Percentiles rank a stretch among this genome's conserved stretches.
Evolutionary conservation across 2,888 invertebrate genomes (phyloP).

Genomic region (Apeira syringaria): DNA sequence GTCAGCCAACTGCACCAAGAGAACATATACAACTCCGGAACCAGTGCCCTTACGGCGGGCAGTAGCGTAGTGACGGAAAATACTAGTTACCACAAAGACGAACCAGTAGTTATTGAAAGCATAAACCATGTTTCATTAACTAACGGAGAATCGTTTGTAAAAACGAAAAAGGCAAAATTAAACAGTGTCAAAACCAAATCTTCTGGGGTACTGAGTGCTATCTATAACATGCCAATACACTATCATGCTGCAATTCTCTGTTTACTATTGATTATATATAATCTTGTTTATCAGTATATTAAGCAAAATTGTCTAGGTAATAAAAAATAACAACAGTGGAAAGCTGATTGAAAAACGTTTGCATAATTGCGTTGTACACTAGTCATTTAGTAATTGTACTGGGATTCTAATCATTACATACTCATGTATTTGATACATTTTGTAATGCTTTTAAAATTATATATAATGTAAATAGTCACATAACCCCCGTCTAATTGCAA

Average conservation of each 20-base stretch:
- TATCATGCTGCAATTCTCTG: slow-evolving; percentile 79
- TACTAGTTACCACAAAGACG: slow-evolving; percentile 27
- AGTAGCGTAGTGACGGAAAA: slow-evolving; percentile 21
- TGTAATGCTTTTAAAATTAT: slow-evolving; percentile 28
- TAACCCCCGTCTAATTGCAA: slow-evolving; percentile 48
- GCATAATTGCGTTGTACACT: slow-evolving; percentile 52
- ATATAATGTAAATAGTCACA: slow-evolving; percentile 70
- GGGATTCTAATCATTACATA: slow-evolving; percentile 22
- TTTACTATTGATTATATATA: slow-evolving; percentile 79
- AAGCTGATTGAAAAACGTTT: slow-evolving; percentile 24
- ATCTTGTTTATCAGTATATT: slow-evolving; percentile 76
- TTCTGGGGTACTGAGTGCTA: slow-evolving; percentile 58
- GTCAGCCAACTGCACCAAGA: slow-evolving; percentile 26
- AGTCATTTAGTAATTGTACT: slow-evolving; percentile 58
- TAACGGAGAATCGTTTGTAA: slow-evolving; percentile 24
- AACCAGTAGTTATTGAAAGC: slow-evolving; percentile 25
- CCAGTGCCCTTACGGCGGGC: slow-evolving; percentile 17
- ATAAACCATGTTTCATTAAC: slow-evolving; percentile 28
- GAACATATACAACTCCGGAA: slow-evolving; percentile 24
- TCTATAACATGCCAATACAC: slow-evolving; percentile 78
- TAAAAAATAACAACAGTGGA: slow-evolving; percentile 39
- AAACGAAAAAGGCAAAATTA: slow-evolving; percentile 42
- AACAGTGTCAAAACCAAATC: slow-evolving; percentile 62
- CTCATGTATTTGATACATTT: slow-evolving; percentile 35
- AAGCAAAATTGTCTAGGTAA: slow-evolving; percentile 70